Base-by-base conservation (phyloP, 2,888 invertebrate species). In the Trilocha varians region DNA sequence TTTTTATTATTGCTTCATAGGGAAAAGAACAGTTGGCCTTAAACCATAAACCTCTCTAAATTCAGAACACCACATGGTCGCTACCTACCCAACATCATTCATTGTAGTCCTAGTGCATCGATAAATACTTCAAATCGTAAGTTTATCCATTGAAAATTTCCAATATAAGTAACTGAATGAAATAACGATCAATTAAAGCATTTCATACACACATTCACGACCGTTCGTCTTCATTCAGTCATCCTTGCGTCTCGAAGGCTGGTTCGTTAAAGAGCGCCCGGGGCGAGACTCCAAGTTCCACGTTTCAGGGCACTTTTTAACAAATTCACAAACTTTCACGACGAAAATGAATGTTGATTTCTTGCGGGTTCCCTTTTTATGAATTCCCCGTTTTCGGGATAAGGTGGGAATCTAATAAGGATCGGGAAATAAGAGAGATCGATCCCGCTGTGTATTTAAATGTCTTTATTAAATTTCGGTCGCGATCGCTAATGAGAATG, bases 181-280 rank as follows among this genome's bases (percentile, higher is more conserved):
- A n/a, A n/a, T n/a, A n/a, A n/a, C n/a, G n/a, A n/a, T n/a, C n/a
- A n/a, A n/a, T n/a, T n/a, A n/a, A n/a, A n/a, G n/a, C n/a, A n/a
- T n/a, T n/a, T n/a, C n/a, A n/a, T n/a, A n/a, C n/a, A n/a, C n/a
- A n/a, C n/a, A n/a, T n/a, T n/a, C n/a, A n/a, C n/a, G n/a, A n/a
- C 6, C 5, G 11, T 25, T 25, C 25, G 25, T 4, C 6, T 25
- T 25, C 25, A 25, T 9, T 25, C 25, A 25, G 11, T 25, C 25
- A 11, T 25, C 25, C 2, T 25, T n/a, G n/a, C n/a, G n/a, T n/a
- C n/a, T n/a, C n/a, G n/a, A 11, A 25, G 25, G 13, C 16, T 13
- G 53, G 52, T 56, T 69, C 63, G 64, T 70, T 69, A 69, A 61
- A 64, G 66, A 62, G 61, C 67, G 64, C 62, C 65, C 54, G 59